These are phyloP conservation scores for Eurytoma adleriae DNA, from an alignment of 2,888 invertebrate species.

Conservation along the genomic window DNA sequence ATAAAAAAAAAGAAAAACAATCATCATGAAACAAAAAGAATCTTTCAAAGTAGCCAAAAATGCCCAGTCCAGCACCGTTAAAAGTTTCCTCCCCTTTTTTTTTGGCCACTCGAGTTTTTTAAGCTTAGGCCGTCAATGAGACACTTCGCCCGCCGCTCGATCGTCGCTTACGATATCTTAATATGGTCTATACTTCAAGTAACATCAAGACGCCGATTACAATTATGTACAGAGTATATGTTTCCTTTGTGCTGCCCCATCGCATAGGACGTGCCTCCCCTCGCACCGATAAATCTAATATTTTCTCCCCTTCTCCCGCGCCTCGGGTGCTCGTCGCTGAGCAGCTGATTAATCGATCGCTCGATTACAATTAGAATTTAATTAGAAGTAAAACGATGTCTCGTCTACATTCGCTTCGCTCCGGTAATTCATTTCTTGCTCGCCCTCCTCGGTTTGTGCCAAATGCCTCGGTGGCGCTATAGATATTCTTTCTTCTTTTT, in stretches of 20 bases:
- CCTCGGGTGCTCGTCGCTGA: constrained; percentile 14
- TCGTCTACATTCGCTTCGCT: too few relatives aligned
- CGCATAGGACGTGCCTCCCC: constrained; percentile 10
- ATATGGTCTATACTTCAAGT: constrained; percentile 19
- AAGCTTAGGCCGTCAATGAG: neutral
- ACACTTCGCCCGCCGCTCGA: neutral
- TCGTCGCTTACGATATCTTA: constrained; percentile 15
- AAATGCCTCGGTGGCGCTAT: neutral
- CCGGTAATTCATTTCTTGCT: neutral
- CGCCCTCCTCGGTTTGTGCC: neutral
- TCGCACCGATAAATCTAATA: constrained; percentile 8
- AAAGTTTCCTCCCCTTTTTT: neutral
- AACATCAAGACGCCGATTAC: constrained; percentile 33
- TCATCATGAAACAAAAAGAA: neutral
- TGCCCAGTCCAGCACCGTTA: neutral
- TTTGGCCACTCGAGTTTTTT: neutral
- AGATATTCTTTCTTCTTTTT: too few relatives aligned
- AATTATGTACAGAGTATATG: constrained; percentile 47
- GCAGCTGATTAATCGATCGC: constrained; percentile 9
- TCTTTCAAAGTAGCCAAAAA: constrained; percentile 16
- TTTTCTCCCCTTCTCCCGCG: constrained; percentile 4
- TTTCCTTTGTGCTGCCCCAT: constrained; percentile 36
- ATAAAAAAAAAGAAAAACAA: neutral
- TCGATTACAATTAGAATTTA: neutral
- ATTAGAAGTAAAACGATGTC: too few relatives aligned